phyloP scores from a whole-genome alignment of 2,888 invertebrate genomes.

The Apeira syringaria region DNA sequence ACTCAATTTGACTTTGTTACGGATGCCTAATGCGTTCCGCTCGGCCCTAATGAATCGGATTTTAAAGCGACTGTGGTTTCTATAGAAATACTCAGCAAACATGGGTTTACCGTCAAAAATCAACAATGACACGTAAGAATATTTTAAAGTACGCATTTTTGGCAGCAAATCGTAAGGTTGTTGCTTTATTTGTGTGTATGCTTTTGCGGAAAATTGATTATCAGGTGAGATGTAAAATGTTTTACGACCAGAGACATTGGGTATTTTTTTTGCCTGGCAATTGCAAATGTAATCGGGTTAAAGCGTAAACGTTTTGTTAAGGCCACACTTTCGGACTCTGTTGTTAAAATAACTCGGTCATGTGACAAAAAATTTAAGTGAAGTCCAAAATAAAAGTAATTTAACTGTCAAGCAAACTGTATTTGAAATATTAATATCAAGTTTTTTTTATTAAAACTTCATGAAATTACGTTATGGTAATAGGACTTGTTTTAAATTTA shows the following conservation, averaged over 20 bases:
- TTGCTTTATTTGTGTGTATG: conserved; percentile 40
- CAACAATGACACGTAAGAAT: conserved; percentile 28
- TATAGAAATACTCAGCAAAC: conserved; percentile 44
- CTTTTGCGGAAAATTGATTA: conserved; percentile 72
- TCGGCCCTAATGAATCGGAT: conserved; percentile 57
- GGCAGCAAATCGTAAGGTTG: conserved; percentile 30
- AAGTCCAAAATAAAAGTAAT: no score
- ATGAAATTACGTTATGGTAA: no score
- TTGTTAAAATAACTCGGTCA: no score
- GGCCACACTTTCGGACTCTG: background rate
- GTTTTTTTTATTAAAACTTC: no score
- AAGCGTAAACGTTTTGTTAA: conserved; percentile 7
- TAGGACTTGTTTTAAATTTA: no score
- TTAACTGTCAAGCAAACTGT: no score
- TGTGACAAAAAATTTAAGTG: no score
- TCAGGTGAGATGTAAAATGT: conserved; percentile 40
- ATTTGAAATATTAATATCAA: no score
- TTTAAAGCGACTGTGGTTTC: conserved; percentile 50
- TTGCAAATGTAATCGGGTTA: conserved; percentile 14
- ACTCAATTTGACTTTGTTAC: conserved; percentile 27
- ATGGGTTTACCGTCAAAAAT: conserved; percentile 37
- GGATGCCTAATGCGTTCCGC: conserved; percentile 63
- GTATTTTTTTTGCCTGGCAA: conserved; percentile 5
- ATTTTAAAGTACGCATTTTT: conserved; percentile 19
- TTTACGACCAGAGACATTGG: conserved; percentile 36